Percentiles rank a stretch among this genome's conserved stretches.
phyloP scores from a whole-genome alignment of 2,113 vertebrate genomes.

The Oreocharis arfaki region DNA sequence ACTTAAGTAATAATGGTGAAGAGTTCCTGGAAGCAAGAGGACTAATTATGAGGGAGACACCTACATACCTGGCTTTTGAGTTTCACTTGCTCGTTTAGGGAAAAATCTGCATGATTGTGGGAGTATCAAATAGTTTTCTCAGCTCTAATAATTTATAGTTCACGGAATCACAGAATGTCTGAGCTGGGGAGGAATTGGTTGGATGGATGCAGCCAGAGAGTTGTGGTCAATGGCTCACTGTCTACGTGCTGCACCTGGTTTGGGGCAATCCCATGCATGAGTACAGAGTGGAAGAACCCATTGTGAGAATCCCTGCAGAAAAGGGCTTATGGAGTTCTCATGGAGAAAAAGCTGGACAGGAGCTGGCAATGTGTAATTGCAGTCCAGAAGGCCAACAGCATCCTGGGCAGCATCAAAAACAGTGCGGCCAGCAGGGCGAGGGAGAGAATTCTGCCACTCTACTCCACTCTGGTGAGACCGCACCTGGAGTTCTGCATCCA shows the following conservation, averaged over 20 bases:
- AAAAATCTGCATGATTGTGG: background rate
- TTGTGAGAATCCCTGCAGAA: background rate
- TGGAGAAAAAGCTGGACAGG: background rate
- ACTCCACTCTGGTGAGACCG: background rate
- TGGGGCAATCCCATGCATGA: background rate
- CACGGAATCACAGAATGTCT: background rate
- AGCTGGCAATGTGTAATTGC: background rate
- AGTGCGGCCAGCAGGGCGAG: background rate
- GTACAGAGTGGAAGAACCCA: background rate
- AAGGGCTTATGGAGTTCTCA: background rate
- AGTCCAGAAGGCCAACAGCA: background rate
- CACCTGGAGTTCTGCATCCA: background rate
- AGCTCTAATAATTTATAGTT: background rate
- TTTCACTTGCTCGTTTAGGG: background rate
- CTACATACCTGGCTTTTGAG: background rate
- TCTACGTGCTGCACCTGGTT: background rate
- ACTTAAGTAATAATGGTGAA: background rate
- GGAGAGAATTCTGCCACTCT: background rate
- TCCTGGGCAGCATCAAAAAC: background rate
- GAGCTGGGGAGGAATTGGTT: background rate
- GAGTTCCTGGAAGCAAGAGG: background rate
- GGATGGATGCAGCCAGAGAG: background rate
- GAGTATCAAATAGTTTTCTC: background rate
- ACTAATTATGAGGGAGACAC: background rate
- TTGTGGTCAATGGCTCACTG: background rate